Evolutionary conservation across 2,113 vertebrate species (phyloP).

Genomic region (Pongo pygmaeus): DNA sequence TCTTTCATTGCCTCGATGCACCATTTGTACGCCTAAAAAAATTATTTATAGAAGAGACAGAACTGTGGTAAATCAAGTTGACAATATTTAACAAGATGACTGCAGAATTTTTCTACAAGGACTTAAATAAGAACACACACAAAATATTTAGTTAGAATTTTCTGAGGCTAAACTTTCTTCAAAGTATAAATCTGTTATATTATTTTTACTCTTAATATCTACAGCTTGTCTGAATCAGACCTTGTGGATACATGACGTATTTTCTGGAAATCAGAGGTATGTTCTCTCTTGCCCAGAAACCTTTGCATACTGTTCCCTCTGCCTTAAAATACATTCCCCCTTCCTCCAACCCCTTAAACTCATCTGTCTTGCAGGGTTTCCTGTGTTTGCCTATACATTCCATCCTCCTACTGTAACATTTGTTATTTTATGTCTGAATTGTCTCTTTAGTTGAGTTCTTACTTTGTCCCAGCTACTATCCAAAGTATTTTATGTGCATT

Average conservation of each 20-base stretch:
- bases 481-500: neutral
- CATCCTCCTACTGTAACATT: neutral
- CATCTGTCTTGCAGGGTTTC: neutral
- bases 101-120: neutral
- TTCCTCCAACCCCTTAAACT: neutral
- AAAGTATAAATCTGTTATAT: neutral
- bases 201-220: neutral
- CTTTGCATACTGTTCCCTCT: neutral
- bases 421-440: neutral
- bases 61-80: constrained; percentile 3
- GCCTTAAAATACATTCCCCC: neutral
- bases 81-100: neutral
- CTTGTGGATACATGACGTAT: neutral
- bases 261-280: neutral
- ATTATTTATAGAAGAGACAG: constrained; percentile 50
- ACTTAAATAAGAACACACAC: neutral
- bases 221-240: neutral
- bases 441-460: neutral
- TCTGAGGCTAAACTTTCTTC: neutral
- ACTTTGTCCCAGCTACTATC: constrained; percentile 1
- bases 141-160: constrained; percentile 24
- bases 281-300: constrained; percentile 3
- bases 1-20: constrained; percentile 99
- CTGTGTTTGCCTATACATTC: neutral
- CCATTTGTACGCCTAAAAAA: constrained; percentile 96